A percentile compares a stretch with the other conserved stretches of the same genome.
Evolutionary conservation across 2,797 vertebrate genomes (phyloP).

Genomic region (Bradypodion ventrale): DNA sequence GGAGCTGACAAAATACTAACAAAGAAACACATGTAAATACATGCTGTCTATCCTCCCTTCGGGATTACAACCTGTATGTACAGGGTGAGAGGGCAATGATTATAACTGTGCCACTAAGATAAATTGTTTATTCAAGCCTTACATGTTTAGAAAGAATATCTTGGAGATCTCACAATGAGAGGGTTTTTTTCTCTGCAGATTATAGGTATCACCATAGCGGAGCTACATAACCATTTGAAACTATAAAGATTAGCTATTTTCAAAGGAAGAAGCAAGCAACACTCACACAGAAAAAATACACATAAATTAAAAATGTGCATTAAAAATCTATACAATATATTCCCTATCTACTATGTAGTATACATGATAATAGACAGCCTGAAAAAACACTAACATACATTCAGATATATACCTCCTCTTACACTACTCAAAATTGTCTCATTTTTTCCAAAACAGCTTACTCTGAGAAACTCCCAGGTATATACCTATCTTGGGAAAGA

Average conservation of each 20-base stretch:
- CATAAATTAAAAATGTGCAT: slow-evolving; percentile 26
- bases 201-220: slow-evolving; percentile 50
- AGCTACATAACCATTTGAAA: slow-evolving; percentile 46
- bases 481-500: neutral
- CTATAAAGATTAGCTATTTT: slow-evolving; percentile 20
- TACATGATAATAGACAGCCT: slow-evolving; percentile 52
- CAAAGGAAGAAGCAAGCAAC: neutral
- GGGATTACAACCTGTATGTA: slow-evolving; percentile 88
- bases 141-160: slow-evolving; percentile 69
- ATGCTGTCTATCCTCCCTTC: slow-evolving; percentile 83
- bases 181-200: slow-evolving; percentile 65
- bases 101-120: slow-evolving; percentile 72
- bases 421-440: neutral
- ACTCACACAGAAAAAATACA: neutral
- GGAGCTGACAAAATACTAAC: slow-evolving; percentile 83
- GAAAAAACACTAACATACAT: slow-evolving; percentile 41
- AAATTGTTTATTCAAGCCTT: slow-evolving; percentile 73
- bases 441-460: neutral
- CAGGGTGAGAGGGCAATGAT: slow-evolving; percentile 77
- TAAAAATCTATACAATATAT: slow-evolving; percentile 42
- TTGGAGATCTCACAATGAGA: slow-evolving; percentile 62
- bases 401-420: neutral
- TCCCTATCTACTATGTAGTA: neutral
- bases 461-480: neutral
- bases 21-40: slow-evolving; percentile 91